phyloP scores from a whole-genome alignment of 2,888 invertebrate genomes.

The Monoplex corrugatus region DNA sequence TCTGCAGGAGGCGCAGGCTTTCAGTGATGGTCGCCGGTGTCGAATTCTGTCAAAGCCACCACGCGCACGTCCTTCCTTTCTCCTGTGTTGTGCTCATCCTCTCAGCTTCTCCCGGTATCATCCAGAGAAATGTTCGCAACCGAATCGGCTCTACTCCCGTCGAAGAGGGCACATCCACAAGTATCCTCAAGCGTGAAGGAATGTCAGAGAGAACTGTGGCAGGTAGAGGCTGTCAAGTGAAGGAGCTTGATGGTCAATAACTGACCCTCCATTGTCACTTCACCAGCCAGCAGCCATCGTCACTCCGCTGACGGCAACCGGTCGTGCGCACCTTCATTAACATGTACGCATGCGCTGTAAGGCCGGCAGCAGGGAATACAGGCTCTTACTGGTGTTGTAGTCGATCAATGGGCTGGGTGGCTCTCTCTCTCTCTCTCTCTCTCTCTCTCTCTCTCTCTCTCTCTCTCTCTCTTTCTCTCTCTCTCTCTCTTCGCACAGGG shows the following conservation, averaged over 20 bases:
- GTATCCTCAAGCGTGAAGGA: not conserved
- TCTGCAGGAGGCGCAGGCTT: not conserved
- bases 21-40: constrained; percentile 22
- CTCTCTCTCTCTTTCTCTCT: not conserved
- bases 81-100: not conserved
- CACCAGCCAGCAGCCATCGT: constrained; percentile 29
- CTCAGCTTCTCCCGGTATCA: not conserved
- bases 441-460: not conserved
- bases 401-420: constrained; percentile 28
- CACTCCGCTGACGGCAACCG: constrained; percentile 27
- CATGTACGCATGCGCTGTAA: constrained; percentile 45
- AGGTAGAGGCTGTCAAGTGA: not conserved
- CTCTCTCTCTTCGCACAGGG: constrained; percentile 8
- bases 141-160: not conserved
- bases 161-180: not conserved
- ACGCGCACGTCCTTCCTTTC: constrained; percentile 3
- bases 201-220: not conserved
- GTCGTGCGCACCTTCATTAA: constrained; percentile 46
- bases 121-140: not conserved
- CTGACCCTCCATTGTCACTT: constrained; percentile 19
- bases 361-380: constrained; percentile 30
- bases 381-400: constrained; percentile 36
- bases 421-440: not conserved
- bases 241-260: constrained; percentile 11
- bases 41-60: constrained; percentile 20